Conservation (phyloP, 2,113 vertebrate species). For the Petrocephalus zakoni region DNA sequence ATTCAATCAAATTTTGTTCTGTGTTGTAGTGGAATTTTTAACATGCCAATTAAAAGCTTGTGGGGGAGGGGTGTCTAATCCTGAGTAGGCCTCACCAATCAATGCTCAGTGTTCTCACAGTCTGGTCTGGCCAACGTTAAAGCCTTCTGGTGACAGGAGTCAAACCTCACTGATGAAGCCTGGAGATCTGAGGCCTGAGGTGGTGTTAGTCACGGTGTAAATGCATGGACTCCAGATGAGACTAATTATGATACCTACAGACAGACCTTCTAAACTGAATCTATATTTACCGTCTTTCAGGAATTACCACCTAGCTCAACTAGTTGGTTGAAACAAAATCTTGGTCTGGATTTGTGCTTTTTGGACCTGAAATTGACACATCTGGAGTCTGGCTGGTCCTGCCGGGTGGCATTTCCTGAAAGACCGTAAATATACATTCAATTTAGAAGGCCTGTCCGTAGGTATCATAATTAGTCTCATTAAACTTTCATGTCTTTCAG, state of each 20-base stretch:
- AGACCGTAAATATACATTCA: slow-evolving; percentile 10
- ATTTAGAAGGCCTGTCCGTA: not conserved
- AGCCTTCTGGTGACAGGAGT: not conserved
- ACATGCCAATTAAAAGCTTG: not conserved
- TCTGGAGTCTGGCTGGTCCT: no score
- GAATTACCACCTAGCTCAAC: no score
- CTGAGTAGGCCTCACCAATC: not conserved
- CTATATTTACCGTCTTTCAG: no score
- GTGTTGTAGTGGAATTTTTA: not conserved
- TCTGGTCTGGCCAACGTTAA: not conserved
- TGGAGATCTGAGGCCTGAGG: not conserved
- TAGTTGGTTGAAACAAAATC: no score
- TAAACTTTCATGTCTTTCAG: not conserved
- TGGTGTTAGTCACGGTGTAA: slow-evolving; percentile 22
- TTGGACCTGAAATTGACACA: no score
- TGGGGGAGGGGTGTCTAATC: not conserved
- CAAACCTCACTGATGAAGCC: not conserved
- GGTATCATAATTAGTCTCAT: not conserved
- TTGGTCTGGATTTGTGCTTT: no score
- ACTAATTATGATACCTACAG: no score
- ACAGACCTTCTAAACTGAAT: no score
- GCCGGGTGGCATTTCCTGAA: not conserved
- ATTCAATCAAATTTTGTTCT: not conserved
- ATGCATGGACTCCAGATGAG: slow-evolving; percentile 9
- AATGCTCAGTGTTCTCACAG: not conserved